Evolutionary conservation across 2,797 vertebrate species (phyloP).

Genomic region (Toxotes lorentzi): DNA sequence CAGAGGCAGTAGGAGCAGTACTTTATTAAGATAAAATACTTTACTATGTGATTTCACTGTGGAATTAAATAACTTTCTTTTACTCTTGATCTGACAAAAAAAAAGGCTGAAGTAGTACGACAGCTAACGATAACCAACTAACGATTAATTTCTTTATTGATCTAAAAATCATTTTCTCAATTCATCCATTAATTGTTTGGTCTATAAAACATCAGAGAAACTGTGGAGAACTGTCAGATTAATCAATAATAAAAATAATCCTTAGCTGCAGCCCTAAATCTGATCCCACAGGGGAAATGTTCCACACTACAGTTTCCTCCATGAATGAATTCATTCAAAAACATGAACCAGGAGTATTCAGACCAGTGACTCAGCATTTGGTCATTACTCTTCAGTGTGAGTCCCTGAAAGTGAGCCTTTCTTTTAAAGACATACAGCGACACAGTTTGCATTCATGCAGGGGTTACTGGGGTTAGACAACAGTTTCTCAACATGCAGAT

Average conservation of each 20-base stretch:
- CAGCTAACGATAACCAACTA: too few relatives aligned
- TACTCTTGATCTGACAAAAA: too few relatives aligned
- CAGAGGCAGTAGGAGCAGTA: neutral
- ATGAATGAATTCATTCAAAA: slow-evolving; percentile 45
- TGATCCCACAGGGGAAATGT: neutral
- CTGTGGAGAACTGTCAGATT: too few relatives aligned
- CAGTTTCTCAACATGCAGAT: neutral
- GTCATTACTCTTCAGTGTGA: neutral
- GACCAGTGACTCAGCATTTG: slow-evolving; percentile 64
- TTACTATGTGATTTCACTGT: neutral
- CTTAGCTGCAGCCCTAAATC: neutral
- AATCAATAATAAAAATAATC: too few relatives aligned
- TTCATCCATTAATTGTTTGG: too few relatives aligned
- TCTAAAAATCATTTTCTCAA: too few relatives aligned
- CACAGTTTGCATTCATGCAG: neutral
- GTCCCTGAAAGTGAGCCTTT: neutral
- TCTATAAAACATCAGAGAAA: too few relatives aligned
- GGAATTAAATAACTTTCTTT: too few relatives aligned
- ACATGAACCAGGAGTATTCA: neutral
- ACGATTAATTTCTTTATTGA: too few relatives aligned
- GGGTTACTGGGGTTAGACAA: neutral
- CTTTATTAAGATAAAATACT: too few relatives aligned
- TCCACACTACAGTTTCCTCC: neutral
- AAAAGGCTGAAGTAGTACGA: too few relatives aligned
- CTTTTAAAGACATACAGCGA: neutral